phyloP scores from a whole-genome alignment of 1,140 invertebrate species.

The Lerema accius region DNA sequence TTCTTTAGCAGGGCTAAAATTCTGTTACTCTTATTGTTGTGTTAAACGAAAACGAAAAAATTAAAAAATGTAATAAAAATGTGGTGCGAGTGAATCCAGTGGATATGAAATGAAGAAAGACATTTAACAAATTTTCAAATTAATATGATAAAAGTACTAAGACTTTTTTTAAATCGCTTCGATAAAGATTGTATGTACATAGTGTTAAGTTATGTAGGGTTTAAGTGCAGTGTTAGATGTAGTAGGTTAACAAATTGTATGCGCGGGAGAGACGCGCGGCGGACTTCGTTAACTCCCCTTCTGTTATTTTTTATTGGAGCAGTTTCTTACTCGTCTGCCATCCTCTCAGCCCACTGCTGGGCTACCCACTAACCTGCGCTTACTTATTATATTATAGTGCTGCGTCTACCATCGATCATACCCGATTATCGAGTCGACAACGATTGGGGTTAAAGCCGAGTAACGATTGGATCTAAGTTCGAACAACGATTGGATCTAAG shows the following conservation, averaged over 20 bases:
- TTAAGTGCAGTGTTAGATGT: slow-evolving; percentile 77
- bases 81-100: slow-evolving; percentile 78
- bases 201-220: slow-evolving; percentile 74
- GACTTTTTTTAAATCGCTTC: slow-evolving; percentile 79
- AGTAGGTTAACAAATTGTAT: slow-evolving; percentile 81
- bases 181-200: slow-evolving; percentile 79
- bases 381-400: too few relatives aligned
- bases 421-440: too few relatives aligned
- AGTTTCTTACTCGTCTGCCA: slow-evolving; percentile 50
- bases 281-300: slow-evolving; percentile 57
- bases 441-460: too few relatives aligned
- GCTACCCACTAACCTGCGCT: too few relatives aligned
- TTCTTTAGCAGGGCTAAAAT: slow-evolving; percentile 72
- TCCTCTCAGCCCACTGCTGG: too few relatives aligned
- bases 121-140: slow-evolving; percentile 83
- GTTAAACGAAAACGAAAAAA: slow-evolving; percentile 65
- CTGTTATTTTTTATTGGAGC: slow-evolving; percentile 58
- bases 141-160: slow-evolving; percentile 79
- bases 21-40: slow-evolving; percentile 75
- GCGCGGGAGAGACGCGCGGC: slow-evolving; percentile 46
- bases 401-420: too few relatives aligned
- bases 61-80: slow-evolving; percentile 57
- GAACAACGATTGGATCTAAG: too few relatives aligned
- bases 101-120: slow-evolving; percentile 77
- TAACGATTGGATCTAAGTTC: too few relatives aligned